These are phyloP conservation scores for Falco rusticolus DNA, from an alignment of 2,797 vertebrate genomes.

Conservation along the genomic window DNA sequence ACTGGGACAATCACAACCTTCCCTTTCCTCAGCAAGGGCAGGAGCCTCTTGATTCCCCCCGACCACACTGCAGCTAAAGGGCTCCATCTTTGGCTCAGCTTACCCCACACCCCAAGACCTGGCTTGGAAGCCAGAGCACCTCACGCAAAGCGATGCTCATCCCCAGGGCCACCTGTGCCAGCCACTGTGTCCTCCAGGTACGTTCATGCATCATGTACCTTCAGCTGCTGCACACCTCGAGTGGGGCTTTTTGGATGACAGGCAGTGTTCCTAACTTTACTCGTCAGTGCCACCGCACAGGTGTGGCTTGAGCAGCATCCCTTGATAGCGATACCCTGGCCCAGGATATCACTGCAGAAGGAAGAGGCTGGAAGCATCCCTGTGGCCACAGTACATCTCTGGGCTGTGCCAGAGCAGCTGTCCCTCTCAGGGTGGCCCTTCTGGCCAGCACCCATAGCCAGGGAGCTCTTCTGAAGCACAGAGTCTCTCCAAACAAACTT, in stretches of 20 bases:
- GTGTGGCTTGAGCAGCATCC: background rate
- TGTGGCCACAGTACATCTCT: accelerated
- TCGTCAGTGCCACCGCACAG: accelerated
- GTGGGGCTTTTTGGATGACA: background rate
- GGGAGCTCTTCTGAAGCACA: background rate
- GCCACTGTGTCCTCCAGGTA: background rate
- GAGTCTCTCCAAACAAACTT: background rate
- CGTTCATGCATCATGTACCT: background rate
- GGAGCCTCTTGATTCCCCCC: accelerated
- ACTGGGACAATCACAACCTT: background rate
- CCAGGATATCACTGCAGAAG: background rate
- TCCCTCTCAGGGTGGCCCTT: background rate
- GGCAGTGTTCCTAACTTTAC: background rate
- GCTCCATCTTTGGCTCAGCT: background rate
- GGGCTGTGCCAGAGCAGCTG: background rate
- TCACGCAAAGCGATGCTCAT: background rate
- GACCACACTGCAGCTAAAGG: background rate
- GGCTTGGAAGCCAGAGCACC: background rate
- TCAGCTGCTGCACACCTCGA: background rate
- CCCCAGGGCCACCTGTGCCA: background rate
- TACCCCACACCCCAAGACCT: background rate
- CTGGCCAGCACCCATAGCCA: background rate
- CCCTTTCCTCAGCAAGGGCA: background rate
- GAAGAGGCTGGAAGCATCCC: background rate
- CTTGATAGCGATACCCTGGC: accelerated